These are phyloP conservation scores for Scaptomyza polygonia DNA, from an alignment of 2,888 invertebrate species.

Conservation along the genomic window DNA sequence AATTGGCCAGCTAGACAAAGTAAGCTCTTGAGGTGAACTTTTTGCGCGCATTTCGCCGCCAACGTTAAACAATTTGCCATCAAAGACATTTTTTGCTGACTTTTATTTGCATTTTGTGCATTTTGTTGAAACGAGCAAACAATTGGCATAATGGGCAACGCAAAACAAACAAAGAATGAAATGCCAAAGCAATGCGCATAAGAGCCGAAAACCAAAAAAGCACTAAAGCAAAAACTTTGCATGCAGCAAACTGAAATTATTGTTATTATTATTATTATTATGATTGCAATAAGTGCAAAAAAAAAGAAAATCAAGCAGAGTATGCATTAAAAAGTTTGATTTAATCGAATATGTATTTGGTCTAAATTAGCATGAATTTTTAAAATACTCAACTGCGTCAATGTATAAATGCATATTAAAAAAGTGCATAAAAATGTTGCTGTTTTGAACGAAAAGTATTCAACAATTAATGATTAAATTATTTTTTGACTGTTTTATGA, in stretches of 20 bases:
- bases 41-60: conserved; percentile 60
- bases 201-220: conserved; percentile 6
- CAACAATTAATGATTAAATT: neutral
- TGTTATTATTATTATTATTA: conserved; percentile 31
- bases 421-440: neutral
- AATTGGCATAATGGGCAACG: conserved; percentile 64
- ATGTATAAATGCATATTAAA: conserved; percentile 5
- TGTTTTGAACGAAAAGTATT: neutral
- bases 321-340: conserved; percentile 28
- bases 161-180: conserved; percentile 19
- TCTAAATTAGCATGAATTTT: conserved; percentile 38
- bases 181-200: conserved; percentile 16
- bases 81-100: conserved; percentile 66
- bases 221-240: conserved; percentile 25
- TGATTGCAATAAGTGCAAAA: conserved; percentile 26
- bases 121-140: conserved; percentile 69
- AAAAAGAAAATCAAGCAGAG: conserved; percentile 23
- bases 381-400: no score
- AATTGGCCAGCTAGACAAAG: conserved; percentile 29
- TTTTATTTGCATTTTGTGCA: conserved; percentile 70
- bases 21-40: conserved; percentile 39
- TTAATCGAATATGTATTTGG: conserved; percentile 11
- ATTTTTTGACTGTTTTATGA: neutral
- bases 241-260: conserved; percentile 32
- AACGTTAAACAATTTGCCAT: conserved; percentile 40